Base-by-base conservation (phyloP, 2,888 invertebrate species). In the Andrena camellia region DNA sequence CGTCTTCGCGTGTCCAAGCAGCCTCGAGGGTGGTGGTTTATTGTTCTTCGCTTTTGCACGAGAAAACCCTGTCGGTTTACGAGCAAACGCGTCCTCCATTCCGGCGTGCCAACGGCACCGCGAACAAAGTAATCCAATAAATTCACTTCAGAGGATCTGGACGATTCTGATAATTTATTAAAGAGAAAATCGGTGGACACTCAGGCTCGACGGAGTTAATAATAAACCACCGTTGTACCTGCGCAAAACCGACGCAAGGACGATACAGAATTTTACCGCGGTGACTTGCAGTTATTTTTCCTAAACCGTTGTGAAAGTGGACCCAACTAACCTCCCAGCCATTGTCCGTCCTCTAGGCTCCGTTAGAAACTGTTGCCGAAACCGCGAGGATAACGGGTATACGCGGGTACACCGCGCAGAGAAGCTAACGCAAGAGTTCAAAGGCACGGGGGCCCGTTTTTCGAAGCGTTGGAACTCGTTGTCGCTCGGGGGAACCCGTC, bases 331-430 rank as follows among this genome's bases (percentile, higher is more conserved):
- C 57, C 57, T 57, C 23, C 6, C 23, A 57, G 57, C 23, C 57
- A 57, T 64, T 64, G 64, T 70, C 57, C 69, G 75, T 33, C 50
- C 29, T 26, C n/a, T 33, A 17, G 7, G 26, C 64, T 70, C 82
- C 80, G 83, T 83, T 86, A 81, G 72, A 73, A 84, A 85, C 79
- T 76, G 50, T 60, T 26, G 78, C 81, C 84, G 72, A 85, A 83
- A 85, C 82, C 78, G 84, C 78, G 84, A 82, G 73, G 82, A n/a
- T 86, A 88, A 88, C 88, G 88, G 83, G 76, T 1, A 42, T 1
- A 42, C 42, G 42, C 42, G 42, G 42, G 42, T 42, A 42, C 33
- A 69, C 69, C 75, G 48, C 59, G 33, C 57, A 52, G 83, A 64
- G 85, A 64, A 59, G 59, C 33, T 23, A 59, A 66, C 48, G 66